Evolutionary conservation across 2,888 invertebrate species (phyloP), one percentile per base, ranked within the genome.

Genomic region (Tanytarsus gracilentus): DNA sequence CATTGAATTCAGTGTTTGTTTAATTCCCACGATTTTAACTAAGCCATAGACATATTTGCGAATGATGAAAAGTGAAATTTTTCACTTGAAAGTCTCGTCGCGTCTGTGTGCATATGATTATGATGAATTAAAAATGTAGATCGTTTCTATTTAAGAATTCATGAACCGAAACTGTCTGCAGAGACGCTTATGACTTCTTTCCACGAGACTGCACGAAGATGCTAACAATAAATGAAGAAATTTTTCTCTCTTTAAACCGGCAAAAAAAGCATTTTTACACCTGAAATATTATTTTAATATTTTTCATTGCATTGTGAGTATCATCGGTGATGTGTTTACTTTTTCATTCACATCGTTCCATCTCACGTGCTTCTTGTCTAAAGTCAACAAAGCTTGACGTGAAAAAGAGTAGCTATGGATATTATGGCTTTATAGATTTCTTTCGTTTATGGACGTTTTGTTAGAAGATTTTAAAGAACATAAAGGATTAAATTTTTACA

Each of bases 51-150:
- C 44, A 44, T 16, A 36, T 36, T 44, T 44, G 23, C 9, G 11
- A 40, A 40, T 44, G 44, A 18, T 44, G 44, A 44, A 44, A 44
- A 44, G 44, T 44, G 44, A 44, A 44, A 44, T 44, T 44, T 44
- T 44, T 11, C 18, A 18, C 23, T 16, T 18, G 11, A 18, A 11
- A 44, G 21, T 44, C 44, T 11, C 16, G 11, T 44, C 18, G 18
- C 18, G 44, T 8, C 44, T 18, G n/a, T 33, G 14, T 3, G n/a
- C 16, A 14, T 14, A 16, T 36, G 36, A 36, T 14, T 36, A 16
- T 14, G 16, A 33, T 8, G 9, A 4, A 36, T 44, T 44, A 23
- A 1, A 44, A 44, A 44, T 44, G 44, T 44, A 44, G 44, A 44
- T 44, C 44, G 23, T 44, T 44, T 44, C 44, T 44, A 23, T 18